Evolutionary conservation across 2,888 invertebrate species (phyloP).

Genomic region (Schizotus pectinicornis): DNA sequence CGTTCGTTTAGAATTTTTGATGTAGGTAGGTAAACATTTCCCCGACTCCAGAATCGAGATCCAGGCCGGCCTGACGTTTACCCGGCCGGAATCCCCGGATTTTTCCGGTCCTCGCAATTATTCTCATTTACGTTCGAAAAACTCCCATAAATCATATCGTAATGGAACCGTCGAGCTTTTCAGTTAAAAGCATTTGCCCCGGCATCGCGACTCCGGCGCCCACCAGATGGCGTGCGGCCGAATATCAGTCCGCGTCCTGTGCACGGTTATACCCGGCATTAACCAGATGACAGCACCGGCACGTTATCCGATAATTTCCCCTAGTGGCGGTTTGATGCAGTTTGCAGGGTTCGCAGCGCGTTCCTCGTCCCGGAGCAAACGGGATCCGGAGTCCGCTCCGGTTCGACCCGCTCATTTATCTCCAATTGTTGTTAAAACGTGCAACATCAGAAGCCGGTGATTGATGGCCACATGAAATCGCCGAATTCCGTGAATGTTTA

Average conservation of each 20-base stretch:
- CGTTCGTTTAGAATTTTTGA: too few relatives aligned
- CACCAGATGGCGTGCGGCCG: conserved; percentile 14
- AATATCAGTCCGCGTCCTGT: conserved; percentile 9
- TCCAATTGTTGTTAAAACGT: not conserved
- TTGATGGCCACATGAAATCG: conserved; percentile 18
- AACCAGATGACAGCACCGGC: conserved; percentile 35
- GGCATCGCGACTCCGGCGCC: not conserved
- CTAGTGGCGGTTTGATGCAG: not conserved
- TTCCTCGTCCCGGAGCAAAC: not conserved
- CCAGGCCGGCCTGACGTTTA: too few relatives aligned
- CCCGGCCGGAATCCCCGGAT: too few relatives aligned
- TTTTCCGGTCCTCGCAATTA: conserved; percentile 8
- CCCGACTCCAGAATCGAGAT: too few relatives aligned
- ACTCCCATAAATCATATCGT: conserved; percentile 16
- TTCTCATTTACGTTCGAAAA: conserved; percentile 17
- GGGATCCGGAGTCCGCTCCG: not conserved
- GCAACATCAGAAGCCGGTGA: conserved; percentile 2
- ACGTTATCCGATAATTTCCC: conserved; percentile 6
- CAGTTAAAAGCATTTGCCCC: not conserved
- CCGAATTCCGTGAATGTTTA: conserved; percentile 24
- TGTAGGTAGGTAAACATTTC: too few relatives aligned
- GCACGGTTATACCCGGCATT: conserved; percentile 9
- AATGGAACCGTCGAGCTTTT: conserved; percentile 1
- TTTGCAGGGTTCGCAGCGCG: not conserved
- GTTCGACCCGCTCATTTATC: not conserved